These are phyloP conservation scores for Brassicogethes aeneus DNA, from an alignment of 2,888 invertebrate genomes.

Conservation along the genomic window DNA sequence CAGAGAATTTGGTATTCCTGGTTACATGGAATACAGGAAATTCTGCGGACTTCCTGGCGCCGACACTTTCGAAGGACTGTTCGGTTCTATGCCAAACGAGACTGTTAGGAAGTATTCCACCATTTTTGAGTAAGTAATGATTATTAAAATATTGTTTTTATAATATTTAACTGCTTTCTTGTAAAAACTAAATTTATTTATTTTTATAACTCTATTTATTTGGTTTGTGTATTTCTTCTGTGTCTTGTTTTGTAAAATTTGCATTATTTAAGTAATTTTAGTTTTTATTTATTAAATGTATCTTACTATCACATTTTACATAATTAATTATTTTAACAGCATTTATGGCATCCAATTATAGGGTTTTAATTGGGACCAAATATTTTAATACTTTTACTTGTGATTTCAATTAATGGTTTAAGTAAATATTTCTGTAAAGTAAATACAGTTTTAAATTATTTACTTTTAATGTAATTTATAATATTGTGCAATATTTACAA, in stretches of 20 bases:
- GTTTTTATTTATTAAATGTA: conserved; percentile 1
- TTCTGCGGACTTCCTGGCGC: conserved; percentile 80
- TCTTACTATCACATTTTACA: no score
- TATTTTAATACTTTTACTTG: no score
- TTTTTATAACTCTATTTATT: no score
- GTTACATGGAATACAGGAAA: conserved; percentile 88
- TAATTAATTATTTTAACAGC: no score
- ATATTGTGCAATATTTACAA: not conserved
- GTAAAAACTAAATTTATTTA: conserved; percentile 4
- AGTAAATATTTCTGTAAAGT: no score
- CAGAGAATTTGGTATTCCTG: conserved; percentile 83
- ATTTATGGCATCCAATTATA: no score
- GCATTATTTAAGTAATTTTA: conserved; percentile 1
- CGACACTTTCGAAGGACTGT: conserved; percentile 68
- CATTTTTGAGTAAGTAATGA: conserved; percentile 62
- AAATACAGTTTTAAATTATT: no score
- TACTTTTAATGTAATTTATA: no score
- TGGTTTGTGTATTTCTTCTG: no score
- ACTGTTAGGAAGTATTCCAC: conserved; percentile 74
- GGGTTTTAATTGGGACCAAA: no score
- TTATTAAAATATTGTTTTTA: conserved; percentile 5
- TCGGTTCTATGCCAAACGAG: conserved; percentile 82
- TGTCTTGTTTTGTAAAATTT: no score
- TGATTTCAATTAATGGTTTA: no score
- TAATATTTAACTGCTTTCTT: not conserved